Base-by-base conservation (phyloP, 2,888 invertebrate species). In the Dryococelus australis region DNA sequence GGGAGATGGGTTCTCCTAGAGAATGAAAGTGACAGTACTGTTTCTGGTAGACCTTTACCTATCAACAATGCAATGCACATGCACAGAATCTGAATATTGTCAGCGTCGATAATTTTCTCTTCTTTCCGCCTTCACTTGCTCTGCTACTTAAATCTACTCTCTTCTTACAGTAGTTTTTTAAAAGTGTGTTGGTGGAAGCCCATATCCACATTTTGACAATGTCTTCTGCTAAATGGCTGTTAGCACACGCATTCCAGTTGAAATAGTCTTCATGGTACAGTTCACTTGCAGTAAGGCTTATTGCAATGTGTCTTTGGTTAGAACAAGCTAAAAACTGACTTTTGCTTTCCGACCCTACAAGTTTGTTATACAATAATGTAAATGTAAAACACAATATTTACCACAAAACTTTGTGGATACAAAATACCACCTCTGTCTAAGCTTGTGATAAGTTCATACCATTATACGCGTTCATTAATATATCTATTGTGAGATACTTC, bases 71-170 rank as follows among this genome's bases (percentile, higher is more conserved):
- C 4, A 1, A 35, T 4, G 4, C 35, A 35, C 35, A 35, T 4
- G 4, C 35, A 35, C 35, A 35, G 35, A 35, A 35, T 4, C 35
- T 35, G 35, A n/a, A 12, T 24, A 12, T 65, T n/a, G 1, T 65
- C 0, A 65, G n/a, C n/a, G 65, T 65, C n/a, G 65, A 65, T n/a
- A 65, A 65, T n/a, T 65, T 65, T 65, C 65, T 65, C n/a, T 65
- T 65, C 65, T 65, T 65, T 65, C 65, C 65, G n/a, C 65, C 65
- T 65, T 16, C n/a, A 65, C 65, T n/a, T 65, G 65, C 65, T 65
- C 24, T 65, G 65, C 65, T n/a, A 24, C 8, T 65, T 16, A 8
- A 20, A 65, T 65, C 65, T 0, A 65, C 16, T n/a, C 65, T 65
- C 65, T 65, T 65, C 65, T 65, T 65, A 20, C 65, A 65, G n/a